Evolutionary conservation across 92 coral and sea anemone genomes (phyloP).

Genomic region (Epizoanthus stellaris): DNA sequence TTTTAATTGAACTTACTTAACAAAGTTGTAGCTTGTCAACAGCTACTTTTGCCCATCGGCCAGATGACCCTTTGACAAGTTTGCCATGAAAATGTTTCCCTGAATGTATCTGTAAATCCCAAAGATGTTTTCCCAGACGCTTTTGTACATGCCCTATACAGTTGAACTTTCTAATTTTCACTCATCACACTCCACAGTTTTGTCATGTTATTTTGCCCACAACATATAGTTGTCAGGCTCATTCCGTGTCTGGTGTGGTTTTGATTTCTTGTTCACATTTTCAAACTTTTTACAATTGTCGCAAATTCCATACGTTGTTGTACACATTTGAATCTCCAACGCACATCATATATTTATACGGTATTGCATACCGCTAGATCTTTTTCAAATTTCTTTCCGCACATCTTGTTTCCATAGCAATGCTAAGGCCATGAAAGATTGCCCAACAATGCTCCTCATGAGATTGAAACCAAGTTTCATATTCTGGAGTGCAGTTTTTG

Average conservation of each 20-base stretch:
- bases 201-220: no score
- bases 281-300: background rate
- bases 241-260: no score
- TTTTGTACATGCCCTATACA: no score
- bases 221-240: no score
- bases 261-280: background rate
- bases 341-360: background rate
- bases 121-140: no score
- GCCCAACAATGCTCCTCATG: background rate
- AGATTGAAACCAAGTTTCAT: background rate
- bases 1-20: slow-evolving; percentile 1
- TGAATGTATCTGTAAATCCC: no score
- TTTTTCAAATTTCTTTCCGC: background rate
- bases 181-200: no score
- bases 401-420: background rate
- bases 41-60: background rate
- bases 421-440: background rate
- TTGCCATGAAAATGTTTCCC: no score
- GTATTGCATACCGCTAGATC: background rate
- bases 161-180: no score
- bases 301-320: background rate
- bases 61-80: no score
- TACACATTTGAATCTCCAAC: background rate
- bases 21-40: background rate
- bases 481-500: background rate